A percentile compares a stretch with the other conserved stretches of the same genome.
phyloP scores from a whole-genome alignment of 92 coral and sea anemone genomes.

The Heteractis magnifica region DNA sequence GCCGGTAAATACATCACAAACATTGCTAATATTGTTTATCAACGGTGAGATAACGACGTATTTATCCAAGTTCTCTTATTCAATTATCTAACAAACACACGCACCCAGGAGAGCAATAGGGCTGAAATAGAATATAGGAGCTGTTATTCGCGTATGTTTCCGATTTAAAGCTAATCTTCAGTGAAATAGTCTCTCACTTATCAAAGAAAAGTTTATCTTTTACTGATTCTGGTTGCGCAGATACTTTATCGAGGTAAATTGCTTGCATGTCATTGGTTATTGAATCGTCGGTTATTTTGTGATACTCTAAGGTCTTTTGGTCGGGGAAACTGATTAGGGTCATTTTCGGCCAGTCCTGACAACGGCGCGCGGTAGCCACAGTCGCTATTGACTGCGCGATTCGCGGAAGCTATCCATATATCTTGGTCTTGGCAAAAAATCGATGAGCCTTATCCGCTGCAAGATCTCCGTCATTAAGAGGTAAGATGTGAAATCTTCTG shows the following conservation, averaged over 20 bases:
- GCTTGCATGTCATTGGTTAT: slow-evolving; percentile 31
- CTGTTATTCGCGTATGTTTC: slow-evolving; percentile 14
- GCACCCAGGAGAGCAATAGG: not conserved
- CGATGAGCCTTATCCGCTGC: too few species aligned
- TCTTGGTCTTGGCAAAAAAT: not conserved
- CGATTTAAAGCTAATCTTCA: slow-evolving; percentile 25
- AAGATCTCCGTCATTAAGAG: too few species aligned
- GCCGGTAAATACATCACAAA: not conserved
- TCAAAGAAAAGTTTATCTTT: not conserved
- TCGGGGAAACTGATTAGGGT: slow-evolving; percentile 24
- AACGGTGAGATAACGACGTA: not conserved
- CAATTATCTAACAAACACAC: not conserved
- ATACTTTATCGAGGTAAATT: slow-evolving; percentile 10
- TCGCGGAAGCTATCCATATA: not conserved
- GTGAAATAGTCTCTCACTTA: slow-evolving; percentile 1
- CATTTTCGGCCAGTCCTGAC: not conserved
- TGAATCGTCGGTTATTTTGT: slow-evolving; percentile 2
- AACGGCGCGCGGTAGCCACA: not conserved
- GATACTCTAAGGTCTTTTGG: slow-evolving; percentile 19
- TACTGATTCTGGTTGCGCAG: not conserved
- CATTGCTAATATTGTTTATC: not conserved
- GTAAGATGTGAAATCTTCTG: too few species aligned
- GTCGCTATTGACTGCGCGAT: not conserved
- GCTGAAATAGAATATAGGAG: not conserved
- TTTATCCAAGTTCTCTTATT: not conserved